These are phyloP conservation scores for Papilio gigon DNA, from an alignment of 2,888 invertebrate genomes.

Conservation along the genomic window DNA sequence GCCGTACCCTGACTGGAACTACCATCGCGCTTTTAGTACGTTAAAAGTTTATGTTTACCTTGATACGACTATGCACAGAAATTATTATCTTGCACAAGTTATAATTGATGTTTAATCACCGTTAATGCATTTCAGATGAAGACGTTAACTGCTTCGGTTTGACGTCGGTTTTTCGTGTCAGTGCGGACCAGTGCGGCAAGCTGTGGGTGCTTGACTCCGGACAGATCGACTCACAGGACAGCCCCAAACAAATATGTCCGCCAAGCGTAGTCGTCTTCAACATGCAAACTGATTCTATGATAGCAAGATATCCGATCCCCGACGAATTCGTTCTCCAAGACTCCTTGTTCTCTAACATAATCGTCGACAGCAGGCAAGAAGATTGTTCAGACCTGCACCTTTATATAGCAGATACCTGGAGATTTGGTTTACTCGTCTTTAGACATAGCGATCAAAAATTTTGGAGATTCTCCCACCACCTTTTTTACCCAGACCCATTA, in stretches of 20 bases:
- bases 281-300: constrained; percentile 83
- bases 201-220: constrained; percentile 92
- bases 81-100: no score
- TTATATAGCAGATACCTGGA: constrained; percentile 87
- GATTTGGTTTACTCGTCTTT: constrained; percentile 84
- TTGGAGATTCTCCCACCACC: constrained; percentile 86
- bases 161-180: constrained; percentile 89
- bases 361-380: constrained; percentile 83
- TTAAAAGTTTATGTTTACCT: constrained; percentile 29
- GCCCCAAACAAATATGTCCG: constrained; percentile 86
- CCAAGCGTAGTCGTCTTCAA: constrained; percentile 89
- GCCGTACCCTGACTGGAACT: constrained; percentile 90
- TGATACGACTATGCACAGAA: no score
- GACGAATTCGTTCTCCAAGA: constrained; percentile 85
- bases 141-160: constrained; percentile 83
- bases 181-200: constrained; percentile 88
- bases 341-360: constrained; percentile 85
- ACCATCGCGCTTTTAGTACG: constrained; percentile 83
- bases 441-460: constrained; percentile 82
- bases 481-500: constrained; percentile 87
- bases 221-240: constrained; percentile 85
- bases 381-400: constrained; percentile 85
- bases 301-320: constrained; percentile 85
- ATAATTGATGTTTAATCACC: no score
- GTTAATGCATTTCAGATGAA: constrained; percentile 57